Conservation (phyloP, 2,888 invertebrate genomes). For the Coleophora flavipennella region DNA sequence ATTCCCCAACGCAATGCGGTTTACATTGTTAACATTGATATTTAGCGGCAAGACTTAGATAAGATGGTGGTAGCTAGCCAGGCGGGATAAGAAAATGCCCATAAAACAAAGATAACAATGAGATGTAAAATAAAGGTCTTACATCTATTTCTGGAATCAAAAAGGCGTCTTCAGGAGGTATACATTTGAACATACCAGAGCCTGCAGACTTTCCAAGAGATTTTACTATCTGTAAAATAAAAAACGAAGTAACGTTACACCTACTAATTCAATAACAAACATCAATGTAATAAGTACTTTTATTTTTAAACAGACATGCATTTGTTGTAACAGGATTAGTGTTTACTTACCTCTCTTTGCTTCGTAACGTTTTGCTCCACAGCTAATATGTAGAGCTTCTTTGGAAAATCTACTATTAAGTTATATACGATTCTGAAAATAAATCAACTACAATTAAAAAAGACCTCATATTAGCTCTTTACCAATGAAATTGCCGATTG, state of each 20-base stretch:
- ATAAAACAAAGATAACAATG: too few species aligned
- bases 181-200: constrained; percentile 68
- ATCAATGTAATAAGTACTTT: too few species aligned
- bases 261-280: too few species aligned
- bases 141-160: constrained; percentile 63
- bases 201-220: constrained; percentile 68
- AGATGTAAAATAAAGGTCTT: constrained; percentile 18
- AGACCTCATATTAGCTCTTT: too few species aligned
- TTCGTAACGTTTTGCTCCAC: constrained; percentile 73
- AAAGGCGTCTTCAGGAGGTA: constrained; percentile 72
- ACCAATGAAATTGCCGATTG: too few species aligned
- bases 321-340: neutral
- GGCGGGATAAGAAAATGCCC: too few species aligned
- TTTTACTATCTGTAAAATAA: constrained; percentile 63
- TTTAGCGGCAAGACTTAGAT: too few species aligned
- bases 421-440: constrained; percentile 53
- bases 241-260: neutral
- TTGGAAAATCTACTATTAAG: constrained; percentile 66
- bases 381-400: constrained; percentile 74
- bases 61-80: too few species aligned
- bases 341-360: constrained; percentile 47
- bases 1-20: too few species aligned
- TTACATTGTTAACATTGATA: too few species aligned
- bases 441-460: too few species aligned
- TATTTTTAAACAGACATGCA: neutral